phyloP scores from a whole-genome alignment of 1,140 invertebrate genomes.

The Leucophenga varia region DNA sequence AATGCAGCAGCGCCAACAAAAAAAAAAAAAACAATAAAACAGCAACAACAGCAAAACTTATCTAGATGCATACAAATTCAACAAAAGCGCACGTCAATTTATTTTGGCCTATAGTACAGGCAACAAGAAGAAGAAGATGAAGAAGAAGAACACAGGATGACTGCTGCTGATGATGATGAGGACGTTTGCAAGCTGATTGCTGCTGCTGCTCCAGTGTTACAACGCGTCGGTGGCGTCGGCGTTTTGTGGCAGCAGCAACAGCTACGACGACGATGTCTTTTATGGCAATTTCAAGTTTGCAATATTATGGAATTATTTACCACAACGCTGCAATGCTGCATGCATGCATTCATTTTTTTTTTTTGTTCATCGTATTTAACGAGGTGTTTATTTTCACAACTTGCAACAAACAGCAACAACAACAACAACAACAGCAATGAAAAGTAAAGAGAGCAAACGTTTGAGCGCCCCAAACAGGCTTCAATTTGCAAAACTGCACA shows the following conservation, averaged over 20 bases:
- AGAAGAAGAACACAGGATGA: too few relatives aligned
- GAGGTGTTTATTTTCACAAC: conserved; percentile 56
- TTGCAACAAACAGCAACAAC: conserved; percentile 22
- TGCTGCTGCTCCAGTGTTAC: too few relatives aligned
- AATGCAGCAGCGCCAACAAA: conserved; percentile 6
- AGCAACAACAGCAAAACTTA: conserved; percentile 32
- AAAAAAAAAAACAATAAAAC: conserved; percentile 13
- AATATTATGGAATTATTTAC: too few relatives aligned
- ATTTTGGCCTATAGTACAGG: conserved; percentile 34
- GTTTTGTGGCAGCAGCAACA: not conserved
- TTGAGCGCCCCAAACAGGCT: too few relatives aligned
- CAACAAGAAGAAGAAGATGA: conserved; percentile 6
- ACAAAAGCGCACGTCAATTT: conserved; percentile 52
- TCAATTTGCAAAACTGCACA: not conserved
- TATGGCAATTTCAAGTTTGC: too few relatives aligned
- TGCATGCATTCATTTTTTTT: conserved; percentile 51
- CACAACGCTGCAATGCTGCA: conserved; percentile 33
- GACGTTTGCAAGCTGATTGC: too few relatives aligned
- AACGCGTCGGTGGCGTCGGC: too few relatives aligned
- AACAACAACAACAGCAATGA: conserved; percentile 11
- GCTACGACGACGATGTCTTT: too few relatives aligned
- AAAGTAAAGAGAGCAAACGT: not conserved
- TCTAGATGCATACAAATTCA: conserved; percentile 54
- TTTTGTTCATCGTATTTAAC: conserved; percentile 51
- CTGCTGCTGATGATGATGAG: conserved; percentile 11